Base-by-base conservation (phyloP, 2,113 vertebrate genomes). In the Alces alces region DNA sequence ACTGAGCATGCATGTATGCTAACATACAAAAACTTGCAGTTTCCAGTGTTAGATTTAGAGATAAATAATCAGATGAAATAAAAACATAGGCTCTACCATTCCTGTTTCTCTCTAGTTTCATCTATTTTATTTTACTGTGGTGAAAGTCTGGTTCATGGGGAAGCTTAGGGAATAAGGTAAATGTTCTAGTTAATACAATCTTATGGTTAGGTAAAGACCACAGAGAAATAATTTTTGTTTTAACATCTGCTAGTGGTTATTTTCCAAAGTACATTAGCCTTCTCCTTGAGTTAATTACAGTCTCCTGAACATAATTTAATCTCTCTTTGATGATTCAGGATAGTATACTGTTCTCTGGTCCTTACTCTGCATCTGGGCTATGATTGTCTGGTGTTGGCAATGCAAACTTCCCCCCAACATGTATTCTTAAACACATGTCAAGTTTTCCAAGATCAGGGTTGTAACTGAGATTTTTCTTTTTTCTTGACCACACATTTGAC, bases 241-340 rank as follows among this genome's bases (percentile, higher is more conserved):
- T 87, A 92, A 92, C 88, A 97, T 91, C 86, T 96, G 92, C 93
- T 96, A 97, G 47, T 89, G 55, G 91, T 96, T 93, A 93, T 96
- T 95, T 96, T 91, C 90, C 86, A 91, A 96, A 97, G 86, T 82
- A 39, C 64, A 36, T 93, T 76, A 64, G 78, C 58, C 54, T 95
- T 95, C 90, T 95, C n/a, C 87, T 60, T 86, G 83, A 97, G 92
- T 91, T 89, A 98, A 92, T 95, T 90, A 95, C 54, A 85, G 91
- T 60, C 76, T 85, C 80, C 86, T 89, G 64, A 92, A 90, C 79
- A 92, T 47, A 91, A 94, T 58, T 94, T 64, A 89, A 76, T 95
- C 52, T 86, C 89, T 87, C 70, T 66, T 87, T 55, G 73, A 66
- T 89, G 85, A 89, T 64, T 54, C 17, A 36, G 87, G 57, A 70